Base-by-base conservation (phyloP, 2,888 invertebrate species). In the Falcaria lacertinaria region DNA sequence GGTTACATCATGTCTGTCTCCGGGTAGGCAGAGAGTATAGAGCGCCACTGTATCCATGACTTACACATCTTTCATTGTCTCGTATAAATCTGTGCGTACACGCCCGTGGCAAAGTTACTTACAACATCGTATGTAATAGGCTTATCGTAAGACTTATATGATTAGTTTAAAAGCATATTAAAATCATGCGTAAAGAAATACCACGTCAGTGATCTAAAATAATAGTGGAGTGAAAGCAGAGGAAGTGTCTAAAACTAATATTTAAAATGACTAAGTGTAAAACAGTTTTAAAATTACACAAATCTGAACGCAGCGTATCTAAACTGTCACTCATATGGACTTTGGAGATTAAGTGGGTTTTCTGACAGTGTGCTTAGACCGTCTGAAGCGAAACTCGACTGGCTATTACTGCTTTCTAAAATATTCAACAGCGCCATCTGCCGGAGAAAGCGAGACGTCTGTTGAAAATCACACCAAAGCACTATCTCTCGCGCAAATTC, bases 211-310 rank as follows among this genome's bases (percentile, higher is more conserved):
- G 8, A 15, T 37, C 2, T 15, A 15, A 16, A 7, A 15, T n/a
- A 22, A 4, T 19, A 42, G 42, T 40, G 45, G 32, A 37, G 42
- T 41, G 44, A 32, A 41, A 28, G 8, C 34, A 33, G 17, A 36
- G 19, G n/a, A n/a, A n/a, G n/a, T n/a, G n/a, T n/a, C 22, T 14
- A 37, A 25, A 37, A 25, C 15, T 37, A 6, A 15, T 22, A 22
- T 48, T 48, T 44, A 61, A 55, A 50, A 61, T 61, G 61, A 61
- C 57, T 16, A 39, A 50, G 42, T 55, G 43, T 22, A 14, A 55
- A 52, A 57, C 55, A 60, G 33, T 56, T 46, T 41, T 39, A 34
- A 17, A 57, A 54, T 39, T 53, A 52, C 28, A 52, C 50, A 56
- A 58, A 47, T 58, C 54, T 17, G 45, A 53, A 6, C 53, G 49